Percentiles rank a stretch among this genome's conserved stretches.
These are phyloP conservation scores for Pogonocichla stellata DNA, from an alignment of 2,113 vertebrate genomes.

Conservation along the genomic window DNA sequence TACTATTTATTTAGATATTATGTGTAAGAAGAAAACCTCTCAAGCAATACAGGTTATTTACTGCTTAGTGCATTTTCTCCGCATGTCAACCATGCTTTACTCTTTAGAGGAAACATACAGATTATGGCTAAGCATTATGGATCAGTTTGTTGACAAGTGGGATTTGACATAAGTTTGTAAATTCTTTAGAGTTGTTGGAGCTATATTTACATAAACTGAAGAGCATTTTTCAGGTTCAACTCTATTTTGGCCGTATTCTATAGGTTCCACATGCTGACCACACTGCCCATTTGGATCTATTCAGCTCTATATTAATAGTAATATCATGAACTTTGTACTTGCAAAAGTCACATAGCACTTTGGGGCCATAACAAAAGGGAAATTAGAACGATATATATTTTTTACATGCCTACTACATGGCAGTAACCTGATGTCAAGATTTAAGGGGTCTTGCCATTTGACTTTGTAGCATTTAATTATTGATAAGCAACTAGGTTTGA, in stretches of 20 bases:
- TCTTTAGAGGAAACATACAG: neutral
- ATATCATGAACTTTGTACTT: neutral
- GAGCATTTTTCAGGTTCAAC: neutral
- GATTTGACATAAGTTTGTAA: neutral
- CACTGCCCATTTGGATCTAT: neutral
- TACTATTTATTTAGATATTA: neutral
- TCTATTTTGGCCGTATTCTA: neutral
- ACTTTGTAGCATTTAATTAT: neutral
- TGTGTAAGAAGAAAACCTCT: neutral
- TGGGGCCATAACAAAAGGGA: neutral
- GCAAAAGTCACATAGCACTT: neutral
- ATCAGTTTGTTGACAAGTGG: neutral
- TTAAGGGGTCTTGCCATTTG: neutral
- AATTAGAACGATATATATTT: neutral
- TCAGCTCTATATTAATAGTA: neutral
- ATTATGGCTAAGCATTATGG: neutral
- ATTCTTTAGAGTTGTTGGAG: neutral
- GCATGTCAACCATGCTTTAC: neutral
- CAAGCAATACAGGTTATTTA: neutral
- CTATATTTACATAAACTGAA: neutral
- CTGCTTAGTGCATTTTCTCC: neutral
- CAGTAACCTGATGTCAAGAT: neutral
- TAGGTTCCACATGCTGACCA: neutral
- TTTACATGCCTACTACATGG: neutral
- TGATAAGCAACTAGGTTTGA: neutral